Percentiles rank a stretch among this genome's conserved stretches.
Evolutionary conservation across 1,140 invertebrate genomes (phyloP).

Genomic region (Gonioctena quinquepunctata): DNA sequence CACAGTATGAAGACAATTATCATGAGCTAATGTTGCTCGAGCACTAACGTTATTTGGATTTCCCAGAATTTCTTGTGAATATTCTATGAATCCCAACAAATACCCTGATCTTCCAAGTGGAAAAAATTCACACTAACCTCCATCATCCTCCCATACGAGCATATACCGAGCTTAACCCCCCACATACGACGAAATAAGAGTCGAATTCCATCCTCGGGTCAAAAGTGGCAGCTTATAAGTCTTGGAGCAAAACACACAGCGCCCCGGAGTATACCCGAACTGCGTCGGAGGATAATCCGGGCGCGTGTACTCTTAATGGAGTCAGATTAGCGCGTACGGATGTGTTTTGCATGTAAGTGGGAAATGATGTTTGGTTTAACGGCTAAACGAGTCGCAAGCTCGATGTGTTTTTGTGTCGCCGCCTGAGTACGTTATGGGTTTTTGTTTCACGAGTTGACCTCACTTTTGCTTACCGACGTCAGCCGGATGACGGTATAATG

Average conservation of each 20-base stretch:
- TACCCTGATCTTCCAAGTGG: too few species aligned
- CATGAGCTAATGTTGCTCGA: too few species aligned
- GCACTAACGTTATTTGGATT: too few species aligned
- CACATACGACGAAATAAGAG: background rate
- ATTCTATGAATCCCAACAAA: too few species aligned
- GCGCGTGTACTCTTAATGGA: slow-evolving; percentile 48
- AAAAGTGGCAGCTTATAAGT: background rate
- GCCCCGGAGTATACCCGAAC: slow-evolving; percentile 19
- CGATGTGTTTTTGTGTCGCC: slow-evolving; percentile 41
- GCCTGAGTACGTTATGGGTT: slow-evolving; percentile 44
- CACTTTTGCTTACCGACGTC: background rate
- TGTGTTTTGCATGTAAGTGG: slow-evolving; percentile 54
- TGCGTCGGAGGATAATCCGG: slow-evolving; percentile 21
- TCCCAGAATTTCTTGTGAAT: too few species aligned
- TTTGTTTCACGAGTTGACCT: slow-evolving; percentile 26
- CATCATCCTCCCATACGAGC: too few species aligned
- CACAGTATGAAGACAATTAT: too few species aligned
- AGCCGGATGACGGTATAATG: background rate
- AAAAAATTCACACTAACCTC: too few species aligned
- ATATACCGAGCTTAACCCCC: background rate
- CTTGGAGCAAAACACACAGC: background rate
- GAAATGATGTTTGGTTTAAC: slow-evolving; percentile 55
- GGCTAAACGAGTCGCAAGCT: slow-evolving; percentile 46
- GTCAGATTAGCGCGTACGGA: slow-evolving; percentile 52
- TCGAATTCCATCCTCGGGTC: background rate